Conservation (phyloP, 2,797 vertebrate species). For the Sibirionetta formosa region DNA sequence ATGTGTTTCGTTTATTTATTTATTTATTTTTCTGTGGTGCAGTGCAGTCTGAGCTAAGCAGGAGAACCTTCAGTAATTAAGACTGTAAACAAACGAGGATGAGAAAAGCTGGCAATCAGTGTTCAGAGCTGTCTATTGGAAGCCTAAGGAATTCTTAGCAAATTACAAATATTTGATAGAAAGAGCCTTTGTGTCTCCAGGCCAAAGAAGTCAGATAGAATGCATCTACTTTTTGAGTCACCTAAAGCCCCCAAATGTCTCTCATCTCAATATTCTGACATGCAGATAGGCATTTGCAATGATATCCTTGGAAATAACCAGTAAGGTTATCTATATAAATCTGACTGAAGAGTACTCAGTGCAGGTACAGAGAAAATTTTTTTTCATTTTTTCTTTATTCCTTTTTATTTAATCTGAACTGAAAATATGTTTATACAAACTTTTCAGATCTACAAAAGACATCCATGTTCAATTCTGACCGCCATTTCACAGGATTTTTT, state of each 20-base stretch:
- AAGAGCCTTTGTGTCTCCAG: background rate
- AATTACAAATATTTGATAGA: background rate
- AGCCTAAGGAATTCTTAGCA: background rate
- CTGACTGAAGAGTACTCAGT: background rate
- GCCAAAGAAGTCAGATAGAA: background rate
- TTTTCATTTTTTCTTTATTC: background rate
- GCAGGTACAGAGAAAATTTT: background rate
- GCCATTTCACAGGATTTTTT: background rate
- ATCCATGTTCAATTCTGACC: background rate
- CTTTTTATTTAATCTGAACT: background rate
- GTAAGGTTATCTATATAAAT: background rate
- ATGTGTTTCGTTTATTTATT: no score
- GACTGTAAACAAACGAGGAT: background rate
- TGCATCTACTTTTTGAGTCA: background rate
- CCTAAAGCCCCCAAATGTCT: background rate
- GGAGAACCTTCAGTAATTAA: background rate
- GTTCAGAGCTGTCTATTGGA: background rate
- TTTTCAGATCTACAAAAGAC: background rate
- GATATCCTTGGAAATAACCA: background rate
- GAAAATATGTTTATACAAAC: background rate
- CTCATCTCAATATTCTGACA: background rate
- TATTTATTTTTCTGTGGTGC: background rate
- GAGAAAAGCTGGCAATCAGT: background rate
- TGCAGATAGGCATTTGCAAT: rapidly evolving
- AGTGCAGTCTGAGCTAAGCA: background rate